Evolutionary conservation across 92 coral and sea anemone species (phyloP), one percentile per base, ranked within the genome.

Genomic region (Hydrozoanthus gracilis): DNA sequence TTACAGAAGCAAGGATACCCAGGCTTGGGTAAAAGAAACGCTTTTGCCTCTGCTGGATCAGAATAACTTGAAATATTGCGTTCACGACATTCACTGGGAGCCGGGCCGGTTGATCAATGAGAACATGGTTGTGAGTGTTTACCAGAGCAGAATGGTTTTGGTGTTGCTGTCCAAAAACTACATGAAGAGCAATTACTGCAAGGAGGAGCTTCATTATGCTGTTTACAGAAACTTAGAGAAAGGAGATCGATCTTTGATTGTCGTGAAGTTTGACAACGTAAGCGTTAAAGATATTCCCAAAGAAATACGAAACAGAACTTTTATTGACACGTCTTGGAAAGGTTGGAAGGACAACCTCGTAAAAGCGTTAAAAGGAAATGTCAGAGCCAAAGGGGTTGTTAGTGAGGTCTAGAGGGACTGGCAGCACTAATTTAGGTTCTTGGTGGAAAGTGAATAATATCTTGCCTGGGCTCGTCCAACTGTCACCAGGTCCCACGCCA

Each of bases 271-370:
- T 14, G 82, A 77, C 15, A 49, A 77, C 68, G 54, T 77, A 12
- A 77, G 54, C 2, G 46, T 77, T 10, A 77, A 77, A 77, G 54
- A 16, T 48, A 77, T 77, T 55, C 83, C 83, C 10, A 77, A 14
- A 77, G 83, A 77, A 60, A 77, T 77, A 77, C 16, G 83, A 77
- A 55, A 77, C 69, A 77, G 83, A 56, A 77, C 83, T 12, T 77
- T 77, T 9, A 77, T 77, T 51, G 83, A 77, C 47, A 77, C 83
- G 51, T 77, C 83, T 4, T 77, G 83, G 83, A 77, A 58, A 14
- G 48, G 51, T 12, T 77, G 83, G 83, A 56, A 52, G 18, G 83
- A 77, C 1, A 77, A 77, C 9, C 83, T 77, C 6, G 83, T 77
- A 14, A 77, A 55, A 16, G 35, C 83, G 3, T 58, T 77, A 11